Evolutionary conservation across 2,888 invertebrate genomes (phyloP).

Genomic region (Mythimna pallens): DNA sequence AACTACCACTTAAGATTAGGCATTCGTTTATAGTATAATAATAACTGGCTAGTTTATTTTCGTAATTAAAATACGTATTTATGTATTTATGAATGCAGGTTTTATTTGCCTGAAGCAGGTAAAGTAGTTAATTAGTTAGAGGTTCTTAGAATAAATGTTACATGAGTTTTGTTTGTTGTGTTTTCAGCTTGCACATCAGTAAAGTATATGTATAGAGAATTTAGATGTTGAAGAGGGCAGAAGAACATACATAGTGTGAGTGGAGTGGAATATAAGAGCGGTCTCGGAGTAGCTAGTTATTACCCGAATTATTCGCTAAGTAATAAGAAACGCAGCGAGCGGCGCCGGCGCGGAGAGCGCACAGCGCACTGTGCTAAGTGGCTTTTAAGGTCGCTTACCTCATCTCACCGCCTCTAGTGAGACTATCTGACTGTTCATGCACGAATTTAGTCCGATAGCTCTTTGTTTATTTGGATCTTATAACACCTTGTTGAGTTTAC

Average conservation of each 20-base stretch:
- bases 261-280: constrained; percentile 44
- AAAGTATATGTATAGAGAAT: constrained; percentile 12
- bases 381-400: constrained; percentile 90
- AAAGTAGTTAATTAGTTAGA: constrained; percentile 40
- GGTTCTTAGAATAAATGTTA: not conserved
- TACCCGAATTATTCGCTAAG: constrained; percentile 82
- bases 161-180: not conserved
- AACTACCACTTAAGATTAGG: constrained; percentile 30
- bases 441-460: constrained; percentile 77
- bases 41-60: constrained; percentile 52
- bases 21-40: constrained; percentile 17
- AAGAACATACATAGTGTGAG: constrained; percentile 33
- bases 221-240: constrained; percentile 41
- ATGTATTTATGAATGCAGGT: constrained; percentile 38
- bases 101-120: constrained; percentile 33
- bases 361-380: constrained; percentile 86
- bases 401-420: constrained; percentile 80
- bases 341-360: constrained; percentile 75
- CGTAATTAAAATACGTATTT: constrained; percentile 38
- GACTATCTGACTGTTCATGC: constrained; percentile 78
- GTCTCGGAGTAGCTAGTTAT: constrained; percentile 70
- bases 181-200: constrained; percentile 9
- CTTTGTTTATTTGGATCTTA: constrained; percentile 77
- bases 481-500: constrained; percentile 55
- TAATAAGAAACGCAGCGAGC: constrained; percentile 85